A percentile compares a stretch with the other conserved stretches of the same genome.
Conservation (phyloP, 1,140 invertebrate genomes). For the Drosophila eugracilis region DNA sequence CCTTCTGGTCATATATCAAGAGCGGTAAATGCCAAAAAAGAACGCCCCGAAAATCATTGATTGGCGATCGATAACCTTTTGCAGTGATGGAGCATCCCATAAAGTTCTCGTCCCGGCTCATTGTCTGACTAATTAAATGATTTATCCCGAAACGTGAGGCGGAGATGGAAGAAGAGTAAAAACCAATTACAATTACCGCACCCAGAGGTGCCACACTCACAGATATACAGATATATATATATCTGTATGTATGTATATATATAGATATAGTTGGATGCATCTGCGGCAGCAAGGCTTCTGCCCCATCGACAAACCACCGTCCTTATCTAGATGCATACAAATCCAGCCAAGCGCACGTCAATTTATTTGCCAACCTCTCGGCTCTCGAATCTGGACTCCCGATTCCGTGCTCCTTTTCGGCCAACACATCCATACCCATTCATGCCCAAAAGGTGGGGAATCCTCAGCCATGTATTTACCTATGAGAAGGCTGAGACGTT, state of each 20-base stretch:
- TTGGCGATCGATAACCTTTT: conserved; percentile 70
- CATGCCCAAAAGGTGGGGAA: conserved; percentile 27
- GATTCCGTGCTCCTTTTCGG: conserved; percentile 31
- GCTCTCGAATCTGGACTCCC: conserved; percentile 18
- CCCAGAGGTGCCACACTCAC: conserved; percentile 79
- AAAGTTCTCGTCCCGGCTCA: conserved; percentile 52
- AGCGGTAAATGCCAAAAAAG: conserved; percentile 52
- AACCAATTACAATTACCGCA: conserved; percentile 84
- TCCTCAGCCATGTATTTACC: conserved; percentile 65
- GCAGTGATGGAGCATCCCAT: conserved; percentile 47
- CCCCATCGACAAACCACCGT: conserved; percentile 28
- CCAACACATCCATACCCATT: conserved; percentile 20
- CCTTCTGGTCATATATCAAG: conserved; percentile 69
- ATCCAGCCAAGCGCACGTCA: conserved; percentile 81
- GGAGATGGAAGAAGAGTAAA: conserved; percentile 44
- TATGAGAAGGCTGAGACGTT: conserved; percentile 65
- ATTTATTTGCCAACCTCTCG: conserved; percentile 76
- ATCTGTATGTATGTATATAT: conserved; percentile 8
- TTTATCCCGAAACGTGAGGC: conserved; percentile 79
- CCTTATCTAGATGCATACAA: conserved; percentile 83
- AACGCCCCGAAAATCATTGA: conserved; percentile 62
- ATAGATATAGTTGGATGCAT: conserved; percentile 23
- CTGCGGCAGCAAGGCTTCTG: conserved; percentile 40
- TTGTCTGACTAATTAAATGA: conserved; percentile 83
- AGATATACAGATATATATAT: conserved; percentile 26